Evolutionary conservation across 2,113 vertebrate species (phyloP).

Genomic region (Ageneiosus marmoratus): DNA sequence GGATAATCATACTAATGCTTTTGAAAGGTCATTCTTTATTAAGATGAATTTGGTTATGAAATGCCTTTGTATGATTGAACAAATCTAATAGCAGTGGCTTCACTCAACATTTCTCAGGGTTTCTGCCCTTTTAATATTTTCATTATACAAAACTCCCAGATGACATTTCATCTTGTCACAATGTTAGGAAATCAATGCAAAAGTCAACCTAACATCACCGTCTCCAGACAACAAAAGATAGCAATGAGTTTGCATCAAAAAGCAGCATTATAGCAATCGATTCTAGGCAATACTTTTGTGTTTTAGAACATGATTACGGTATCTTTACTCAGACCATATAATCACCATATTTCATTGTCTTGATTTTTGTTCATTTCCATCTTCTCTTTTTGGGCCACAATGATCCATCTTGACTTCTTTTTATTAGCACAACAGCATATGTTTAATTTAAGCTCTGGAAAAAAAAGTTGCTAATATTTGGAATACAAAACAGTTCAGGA

Average conservation of each 20-base stretch:
- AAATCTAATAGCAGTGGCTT: neutral
- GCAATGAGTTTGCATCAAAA: neutral
- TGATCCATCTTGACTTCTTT: neutral
- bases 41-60: slow-evolving; percentile 19
- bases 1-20: neutral
- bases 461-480: neutral
- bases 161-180: neutral
- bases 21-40: slow-evolving; percentile 2
- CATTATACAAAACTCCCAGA: neutral
- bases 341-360: neutral
- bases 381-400: neutral
- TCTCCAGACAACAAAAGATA: neutral
- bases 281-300: neutral
- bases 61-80: neutral
- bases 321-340: neutral
- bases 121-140: neutral
- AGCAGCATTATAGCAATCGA: neutral
- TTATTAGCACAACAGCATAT: neutral
- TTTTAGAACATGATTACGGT: neutral
- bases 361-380: neutral
- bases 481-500: neutral
- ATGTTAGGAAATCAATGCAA: neutral
- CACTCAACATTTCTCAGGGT: neutral
- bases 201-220: neutral
- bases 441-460: neutral